Evolutionary conservation across 2,888 invertebrate genomes (phyloP).

Genomic region (Latheticus oryzae): DNA sequence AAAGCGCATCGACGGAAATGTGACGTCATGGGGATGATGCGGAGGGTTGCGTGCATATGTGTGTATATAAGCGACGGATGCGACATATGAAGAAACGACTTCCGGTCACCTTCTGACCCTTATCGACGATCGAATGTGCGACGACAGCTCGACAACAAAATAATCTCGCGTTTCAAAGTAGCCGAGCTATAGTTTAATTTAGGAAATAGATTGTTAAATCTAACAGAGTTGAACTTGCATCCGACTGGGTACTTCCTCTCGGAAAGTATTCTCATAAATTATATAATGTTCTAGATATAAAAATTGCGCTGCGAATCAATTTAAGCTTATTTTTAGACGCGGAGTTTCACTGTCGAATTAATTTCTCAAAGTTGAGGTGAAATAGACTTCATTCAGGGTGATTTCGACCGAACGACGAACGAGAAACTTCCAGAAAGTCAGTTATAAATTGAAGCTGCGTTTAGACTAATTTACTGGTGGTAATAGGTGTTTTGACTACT

Average conservation of each 20-base stretch:
- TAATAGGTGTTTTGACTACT: too few species aligned
- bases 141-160: constrained; percentile 49
- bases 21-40: constrained; percentile 53
- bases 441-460: too few species aligned
- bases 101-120: constrained; percentile 60
- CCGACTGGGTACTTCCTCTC: constrained; percentile 67
- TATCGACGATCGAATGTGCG: constrained; percentile 4
- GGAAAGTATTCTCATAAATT: constrained; percentile 66
- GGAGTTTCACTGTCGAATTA: constrained; percentile 14
- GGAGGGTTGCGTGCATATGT: constrained; percentile 49
- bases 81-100: constrained; percentile 62
- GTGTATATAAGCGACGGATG: constrained; percentile 56
- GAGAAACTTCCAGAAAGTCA: too few species aligned
- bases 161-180: constrained; percentile 59
- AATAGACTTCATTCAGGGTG: too few species aligned
- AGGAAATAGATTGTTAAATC: constrained; percentile 68
- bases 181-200: constrained; percentile 63
- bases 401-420: too few species aligned
- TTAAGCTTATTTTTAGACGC: constrained; percentile 39
- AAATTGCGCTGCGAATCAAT: constrained; percentile 62
- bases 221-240: constrained; percentile 66
- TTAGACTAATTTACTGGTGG: too few species aligned
- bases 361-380: too few species aligned
- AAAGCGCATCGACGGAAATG: constrained; percentile 44
- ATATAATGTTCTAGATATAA: constrained; percentile 66